Evolutionary conservation across 2,888 invertebrate genomes (phyloP).

Genomic region (Sarcophaga rosellei): DNA sequence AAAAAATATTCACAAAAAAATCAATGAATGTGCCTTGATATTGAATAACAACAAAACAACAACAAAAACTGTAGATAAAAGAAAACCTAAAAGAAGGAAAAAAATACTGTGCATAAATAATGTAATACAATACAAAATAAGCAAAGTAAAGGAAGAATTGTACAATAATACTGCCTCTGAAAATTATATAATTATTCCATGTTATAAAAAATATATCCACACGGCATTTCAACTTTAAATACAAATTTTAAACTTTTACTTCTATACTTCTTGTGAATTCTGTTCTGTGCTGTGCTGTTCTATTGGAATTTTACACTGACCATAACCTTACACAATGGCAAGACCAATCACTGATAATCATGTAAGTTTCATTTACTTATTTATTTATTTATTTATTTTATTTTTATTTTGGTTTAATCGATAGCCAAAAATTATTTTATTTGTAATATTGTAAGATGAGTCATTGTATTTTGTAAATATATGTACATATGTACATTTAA

Average conservation of each 20-base stretch:
- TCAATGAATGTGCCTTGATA: slow-evolving; percentile 52
- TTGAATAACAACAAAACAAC: slow-evolving; percentile 20
- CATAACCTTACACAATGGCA: slow-evolving; percentile 66
- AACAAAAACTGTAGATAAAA: neutral
- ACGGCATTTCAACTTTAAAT: neutral
- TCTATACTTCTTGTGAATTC: neutral
- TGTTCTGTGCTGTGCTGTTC: slow-evolving; percentile 8
- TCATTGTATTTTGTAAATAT: neutral
- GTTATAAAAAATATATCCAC: slow-evolving; percentile 21
- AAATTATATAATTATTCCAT: slow-evolving; percentile 61
- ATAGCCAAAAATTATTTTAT: neutral
- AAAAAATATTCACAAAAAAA: slow-evolving; percentile 16
- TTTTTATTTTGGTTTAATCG: neutral
- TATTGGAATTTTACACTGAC: slow-evolving; percentile 35
- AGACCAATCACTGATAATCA: slow-evolving; percentile 61
- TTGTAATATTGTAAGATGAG: slow-evolving; percentile 26
- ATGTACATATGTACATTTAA: too few relatives aligned
- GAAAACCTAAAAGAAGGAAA: neutral
- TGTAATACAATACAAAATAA: neutral
- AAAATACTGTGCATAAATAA: slow-evolving; percentile 16
- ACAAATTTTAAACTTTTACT: slow-evolving; percentile 10
- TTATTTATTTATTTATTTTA: neutral
- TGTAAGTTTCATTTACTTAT: slow-evolving; percentile 53
- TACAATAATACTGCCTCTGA: slow-evolving; percentile 22
- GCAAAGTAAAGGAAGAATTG: slow-evolving; percentile 2